Percentiles rank a stretch among this genome's conserved stretches.
Conservation (phyloP, 2,113 vertebrate species). For the Rhinichthys klamathensis region DNA sequence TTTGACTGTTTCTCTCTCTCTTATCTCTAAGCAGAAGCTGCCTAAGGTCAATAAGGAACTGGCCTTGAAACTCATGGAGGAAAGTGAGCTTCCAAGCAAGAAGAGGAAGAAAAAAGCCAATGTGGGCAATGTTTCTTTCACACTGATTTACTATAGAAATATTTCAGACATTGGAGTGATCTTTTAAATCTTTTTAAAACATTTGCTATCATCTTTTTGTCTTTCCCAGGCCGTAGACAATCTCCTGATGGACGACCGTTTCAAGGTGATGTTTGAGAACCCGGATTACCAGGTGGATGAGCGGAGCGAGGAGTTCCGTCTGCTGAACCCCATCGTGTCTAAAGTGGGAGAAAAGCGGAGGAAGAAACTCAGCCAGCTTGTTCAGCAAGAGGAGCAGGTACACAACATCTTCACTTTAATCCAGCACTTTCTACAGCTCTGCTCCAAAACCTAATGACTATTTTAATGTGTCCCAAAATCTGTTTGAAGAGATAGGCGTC, state of each 20-base stretch:
- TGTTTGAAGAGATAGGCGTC: not conserved
- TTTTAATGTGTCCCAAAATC: not conserved
- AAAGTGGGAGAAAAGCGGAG: constrained; percentile 91
- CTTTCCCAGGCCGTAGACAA: constrained; percentile 80
- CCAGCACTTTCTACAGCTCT: not conserved
- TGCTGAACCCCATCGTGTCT: constrained; percentile 96
- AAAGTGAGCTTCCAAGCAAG: constrained; percentile 79
- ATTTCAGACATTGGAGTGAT: not conserved
- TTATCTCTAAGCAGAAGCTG: constrained; percentile 80
- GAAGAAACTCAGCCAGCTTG: constrained; percentile 84
- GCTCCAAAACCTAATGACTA: too few species aligned
- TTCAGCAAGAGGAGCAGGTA: constrained; percentile 71
- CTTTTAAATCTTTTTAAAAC: not conserved
- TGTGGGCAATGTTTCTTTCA: constrained; percentile 69
- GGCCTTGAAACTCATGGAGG: constrained; percentile 94
- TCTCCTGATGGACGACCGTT: constrained; percentile 91
- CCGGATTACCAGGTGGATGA: constrained; percentile 97
- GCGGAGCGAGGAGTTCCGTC: constrained; percentile 92
- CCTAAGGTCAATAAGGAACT: constrained; percentile 96
- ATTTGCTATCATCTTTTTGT: not conserved
- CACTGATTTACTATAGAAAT: not conserved
- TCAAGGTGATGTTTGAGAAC: constrained; percentile 99
- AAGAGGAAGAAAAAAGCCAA: constrained; percentile 89
- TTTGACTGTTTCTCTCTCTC: constrained; percentile 5
- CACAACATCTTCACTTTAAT: not conserved